Percentiles rank a stretch among this genome's conserved stretches.
These are phyloP conservation scores for Erythrocercus mccallii DNA, from an alignment of 2,113 vertebrate species.

Conservation along the genomic window DNA sequence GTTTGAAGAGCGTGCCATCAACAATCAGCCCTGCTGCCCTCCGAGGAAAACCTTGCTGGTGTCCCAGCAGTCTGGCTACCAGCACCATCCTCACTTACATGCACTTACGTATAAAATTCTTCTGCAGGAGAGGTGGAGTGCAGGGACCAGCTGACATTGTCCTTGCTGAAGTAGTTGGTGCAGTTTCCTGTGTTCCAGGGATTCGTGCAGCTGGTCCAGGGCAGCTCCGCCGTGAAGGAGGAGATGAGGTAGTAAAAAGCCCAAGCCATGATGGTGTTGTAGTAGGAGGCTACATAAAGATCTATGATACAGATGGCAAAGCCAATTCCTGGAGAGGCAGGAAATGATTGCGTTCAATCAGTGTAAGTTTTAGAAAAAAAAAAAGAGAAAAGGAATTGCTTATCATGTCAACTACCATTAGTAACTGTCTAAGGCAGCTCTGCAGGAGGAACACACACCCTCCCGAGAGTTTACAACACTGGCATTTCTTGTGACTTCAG, in stretches of 20 bases:
- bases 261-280: slow-evolving; percentile 99
- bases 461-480: neutral
- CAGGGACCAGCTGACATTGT: slow-evolving; percentile 85
- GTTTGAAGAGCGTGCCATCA: neutral
- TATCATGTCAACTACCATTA: neutral
- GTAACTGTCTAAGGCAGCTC: neutral
- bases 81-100: slow-evolving; percentile 75
- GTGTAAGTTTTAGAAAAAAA: neutral
- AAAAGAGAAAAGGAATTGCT: neutral
- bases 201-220: slow-evolving; percentile 92
- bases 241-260: slow-evolving; percentile 95
- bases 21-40: neutral
- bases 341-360: neutral
- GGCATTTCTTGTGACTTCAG: neutral
- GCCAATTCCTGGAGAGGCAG: slow-evolving; percentile 83
- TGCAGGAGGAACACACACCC: neutral
- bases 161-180: slow-evolving; percentile 86
- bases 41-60: neutral
- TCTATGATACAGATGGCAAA: slow-evolving; percentile 96
- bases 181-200: slow-evolving; percentile 94
- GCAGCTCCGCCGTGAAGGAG: slow-evolving; percentile 85
- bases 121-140: slow-evolving; percentile 90
- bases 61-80: neutral
- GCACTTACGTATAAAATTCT: slow-evolving; percentile 99
- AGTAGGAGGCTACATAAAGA: slow-evolving; percentile 95